Evolutionary conservation across 2,797 vertebrate genomes (phyloP).

Genomic region (Cyprinella venusta): DNA sequence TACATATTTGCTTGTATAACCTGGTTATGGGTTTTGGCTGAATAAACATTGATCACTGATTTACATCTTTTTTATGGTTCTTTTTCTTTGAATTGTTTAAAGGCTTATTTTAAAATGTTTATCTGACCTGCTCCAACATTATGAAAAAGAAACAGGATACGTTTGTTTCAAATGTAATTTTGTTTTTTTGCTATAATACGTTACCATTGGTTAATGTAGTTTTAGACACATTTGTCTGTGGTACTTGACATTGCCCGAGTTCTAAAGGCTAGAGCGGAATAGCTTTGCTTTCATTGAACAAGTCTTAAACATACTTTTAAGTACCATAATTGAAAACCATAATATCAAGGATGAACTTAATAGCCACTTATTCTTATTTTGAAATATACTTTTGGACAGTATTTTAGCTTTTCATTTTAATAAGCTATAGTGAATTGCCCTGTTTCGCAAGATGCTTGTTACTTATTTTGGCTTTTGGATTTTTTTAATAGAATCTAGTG

Average conservation of each 20-base stretch:
- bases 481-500: too few species aligned
- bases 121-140: background rate
- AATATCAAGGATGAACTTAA: background rate
- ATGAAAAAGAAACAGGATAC: background rate
- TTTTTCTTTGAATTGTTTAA: background rate
- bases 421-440: background rate
- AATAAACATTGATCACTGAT: background rate
- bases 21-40: too few species aligned
- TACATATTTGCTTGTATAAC: too few species aligned
- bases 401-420: background rate
- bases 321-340: background rate
- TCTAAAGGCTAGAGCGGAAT: background rate
- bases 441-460: background rate
- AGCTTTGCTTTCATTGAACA: background rate
- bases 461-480: background rate
- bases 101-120: background rate
- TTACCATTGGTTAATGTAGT: background rate
- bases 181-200: background rate
- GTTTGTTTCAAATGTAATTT: background rate
- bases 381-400: background rate
- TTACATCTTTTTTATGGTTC: background rate
- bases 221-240: background rate
- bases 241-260: background rate
- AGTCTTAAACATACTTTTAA: constrained; percentile 15
- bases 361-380: constrained; percentile 14